These are phyloP conservation scores for Drosophila miranda DNA, from an alignment of 1,140 invertebrate species.

Conservation along the genomic window DNA sequence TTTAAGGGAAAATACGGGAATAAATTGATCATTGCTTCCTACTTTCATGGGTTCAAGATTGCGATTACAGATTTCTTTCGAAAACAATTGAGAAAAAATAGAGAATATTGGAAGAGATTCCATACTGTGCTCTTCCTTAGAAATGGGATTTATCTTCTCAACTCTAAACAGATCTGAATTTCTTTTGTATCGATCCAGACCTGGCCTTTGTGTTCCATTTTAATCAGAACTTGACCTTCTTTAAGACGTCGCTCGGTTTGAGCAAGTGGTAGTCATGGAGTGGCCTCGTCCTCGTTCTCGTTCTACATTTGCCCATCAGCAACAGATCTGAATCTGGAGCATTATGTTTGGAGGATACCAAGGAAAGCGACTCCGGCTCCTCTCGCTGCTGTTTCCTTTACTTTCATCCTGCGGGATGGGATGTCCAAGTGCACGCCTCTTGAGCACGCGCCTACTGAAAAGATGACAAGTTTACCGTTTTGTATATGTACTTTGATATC, in stretches of 20 bases:
- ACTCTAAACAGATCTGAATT: no score
- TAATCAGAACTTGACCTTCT: no score
- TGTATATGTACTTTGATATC: slow-evolving; percentile 1
- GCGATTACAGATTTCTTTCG: no score
- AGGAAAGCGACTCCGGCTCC: neutral
- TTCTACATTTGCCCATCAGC: slow-evolving; percentile 13
- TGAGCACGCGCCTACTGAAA: slow-evolving; percentile 51
- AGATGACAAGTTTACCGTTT: slow-evolving; percentile 32
- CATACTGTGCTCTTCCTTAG: no score
- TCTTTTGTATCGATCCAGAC: no score
- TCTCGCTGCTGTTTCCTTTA: slow-evolving; percentile 3
- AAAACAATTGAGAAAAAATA: no score
- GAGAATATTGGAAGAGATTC: no score
- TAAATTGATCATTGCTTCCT: neutral
- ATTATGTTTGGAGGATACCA: neutral
- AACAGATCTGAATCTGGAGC: slow-evolving; percentile 22
- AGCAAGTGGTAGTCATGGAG: no score
- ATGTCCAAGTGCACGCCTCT: slow-evolving; percentile 33
- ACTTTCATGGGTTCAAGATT: no score
- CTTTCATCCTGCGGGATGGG: slow-evolving; percentile 17
- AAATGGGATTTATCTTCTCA: no score
- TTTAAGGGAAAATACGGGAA: neutral
- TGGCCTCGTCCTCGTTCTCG: slow-evolving; percentile 14
- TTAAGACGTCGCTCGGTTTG: no score
- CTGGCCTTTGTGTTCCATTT: no score